Percentiles rank a stretch among this genome's conserved stretches.
phyloP scores from a whole-genome alignment of 2,888 invertebrate species.

The Trypoxylon attenuatum region DNA sequence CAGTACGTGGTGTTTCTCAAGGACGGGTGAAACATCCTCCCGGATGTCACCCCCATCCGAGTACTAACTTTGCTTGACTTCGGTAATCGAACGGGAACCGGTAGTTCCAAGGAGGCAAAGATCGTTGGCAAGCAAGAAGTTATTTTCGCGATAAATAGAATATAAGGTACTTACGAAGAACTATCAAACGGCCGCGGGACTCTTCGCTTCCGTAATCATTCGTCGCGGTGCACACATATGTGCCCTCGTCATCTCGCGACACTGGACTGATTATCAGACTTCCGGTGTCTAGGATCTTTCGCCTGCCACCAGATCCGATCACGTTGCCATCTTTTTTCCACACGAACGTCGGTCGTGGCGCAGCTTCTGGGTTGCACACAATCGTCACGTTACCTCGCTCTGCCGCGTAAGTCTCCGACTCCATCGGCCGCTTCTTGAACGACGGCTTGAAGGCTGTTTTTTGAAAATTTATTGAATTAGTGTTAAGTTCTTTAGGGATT shows the following conservation, averaged over 20 bases:
- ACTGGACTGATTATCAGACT: constrained; percentile 90
- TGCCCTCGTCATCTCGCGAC: constrained; percentile 89
- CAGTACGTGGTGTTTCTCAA: too few relatives aligned
- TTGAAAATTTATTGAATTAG: constrained; percentile 8
- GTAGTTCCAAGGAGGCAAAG: too few relatives aligned
- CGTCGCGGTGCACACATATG: constrained; percentile 89
- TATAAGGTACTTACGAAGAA: constrained; percentile 81
- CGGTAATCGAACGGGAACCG: too few relatives aligned
- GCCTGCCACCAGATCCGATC: constrained; percentile 86
- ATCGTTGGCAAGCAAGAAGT: too few relatives aligned
- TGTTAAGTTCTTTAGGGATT: not conserved
- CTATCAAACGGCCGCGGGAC: constrained; percentile 87
- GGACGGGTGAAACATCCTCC: too few relatives aligned
- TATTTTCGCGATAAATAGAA: not conserved
- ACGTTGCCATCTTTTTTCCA: constrained; percentile 93
- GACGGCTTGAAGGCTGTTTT: constrained; percentile 83
- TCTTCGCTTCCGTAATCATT: constrained; percentile 92
- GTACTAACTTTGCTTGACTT: too few relatives aligned
- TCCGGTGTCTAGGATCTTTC: constrained; percentile 89
- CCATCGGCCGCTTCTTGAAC: constrained; percentile 91
- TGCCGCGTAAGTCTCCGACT: constrained; percentile 93
- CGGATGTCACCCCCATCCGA: too few relatives aligned
- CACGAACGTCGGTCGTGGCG: constrained; percentile 89
- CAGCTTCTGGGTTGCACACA: constrained; percentile 94
- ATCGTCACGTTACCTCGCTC: constrained; percentile 94